These are phyloP conservation scores for Falco novaeseelandiae DNA, from an alignment of 2,797 vertebrate genomes.

Conservation along the genomic window DNA sequence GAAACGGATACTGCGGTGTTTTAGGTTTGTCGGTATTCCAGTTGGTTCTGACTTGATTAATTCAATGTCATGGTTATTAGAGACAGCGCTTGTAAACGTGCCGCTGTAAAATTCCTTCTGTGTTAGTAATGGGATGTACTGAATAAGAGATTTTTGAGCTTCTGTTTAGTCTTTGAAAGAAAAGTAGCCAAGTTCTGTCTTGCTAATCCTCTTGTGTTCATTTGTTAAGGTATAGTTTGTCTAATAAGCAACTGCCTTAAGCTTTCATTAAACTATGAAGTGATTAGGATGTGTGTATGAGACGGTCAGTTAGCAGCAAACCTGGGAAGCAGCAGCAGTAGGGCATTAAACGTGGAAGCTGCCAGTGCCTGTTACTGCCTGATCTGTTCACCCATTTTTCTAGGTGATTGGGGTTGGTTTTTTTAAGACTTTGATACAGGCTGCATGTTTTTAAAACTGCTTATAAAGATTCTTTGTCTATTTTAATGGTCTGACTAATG, in stretches of 20 bases:
- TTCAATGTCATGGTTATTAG: rapidly evolving
- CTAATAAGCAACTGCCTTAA: background rate
- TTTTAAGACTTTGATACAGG: background rate
- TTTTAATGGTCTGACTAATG: background rate
- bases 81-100: background rate
- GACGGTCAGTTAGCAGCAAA: background rate
- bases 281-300: background rate
- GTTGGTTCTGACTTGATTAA: background rate
- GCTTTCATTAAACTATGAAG: background rate
- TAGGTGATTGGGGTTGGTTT: too few relatives aligned
- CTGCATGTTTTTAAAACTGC: background rate
- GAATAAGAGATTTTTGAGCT: background rate
- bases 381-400: background rate
- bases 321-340: background rate
- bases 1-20: rapidly evolving
- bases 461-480: background rate
- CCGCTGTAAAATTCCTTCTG: background rate
- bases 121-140: background rate
- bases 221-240: background rate
- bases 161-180: background rate
- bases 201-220: background rate
- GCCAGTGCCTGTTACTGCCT: background rate
- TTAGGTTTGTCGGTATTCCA: background rate
- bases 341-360: background rate
- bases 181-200: background rate